phyloP scores from a whole-genome alignment of 2,113 vertebrate species.

The Eulacestoma nigropectus region DNA sequence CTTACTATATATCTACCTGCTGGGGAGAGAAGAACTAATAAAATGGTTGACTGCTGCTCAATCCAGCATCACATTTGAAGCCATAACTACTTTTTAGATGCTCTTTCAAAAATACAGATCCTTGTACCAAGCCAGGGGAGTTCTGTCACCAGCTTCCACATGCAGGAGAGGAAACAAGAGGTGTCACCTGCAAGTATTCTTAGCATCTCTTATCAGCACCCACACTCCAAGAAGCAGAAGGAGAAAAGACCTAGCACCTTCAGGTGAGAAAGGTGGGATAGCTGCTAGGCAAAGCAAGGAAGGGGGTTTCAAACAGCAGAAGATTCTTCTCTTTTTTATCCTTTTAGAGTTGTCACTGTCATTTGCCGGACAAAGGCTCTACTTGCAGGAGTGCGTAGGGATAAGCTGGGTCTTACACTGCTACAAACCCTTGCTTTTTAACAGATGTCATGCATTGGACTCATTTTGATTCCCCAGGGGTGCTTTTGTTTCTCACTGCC shows the following conservation, averaged over 20 bases:
- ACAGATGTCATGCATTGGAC: background rate
- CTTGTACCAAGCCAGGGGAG: background rate
- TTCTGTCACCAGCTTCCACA: background rate
- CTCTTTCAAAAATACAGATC: background rate
- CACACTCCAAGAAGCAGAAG: background rate
- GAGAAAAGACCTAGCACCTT: background rate
- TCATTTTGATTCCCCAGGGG: background rate
- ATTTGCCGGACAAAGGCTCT: background rate
- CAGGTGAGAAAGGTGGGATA: background rate
- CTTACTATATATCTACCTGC: background rate
- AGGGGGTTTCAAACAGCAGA: background rate
- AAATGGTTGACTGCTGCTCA: background rate
- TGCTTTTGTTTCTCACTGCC: background rate
- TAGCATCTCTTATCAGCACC: background rate
- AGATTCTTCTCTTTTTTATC: background rate
- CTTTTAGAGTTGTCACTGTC: background rate
- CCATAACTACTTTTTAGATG: background rate
- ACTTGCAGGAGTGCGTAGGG: background rate
- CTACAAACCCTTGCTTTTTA: background rate
- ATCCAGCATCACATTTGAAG: constrained; percentile 3
- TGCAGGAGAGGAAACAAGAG: background rate
- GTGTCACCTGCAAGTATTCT: background rate
- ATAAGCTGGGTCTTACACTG: background rate
- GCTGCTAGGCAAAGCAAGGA: background rate
- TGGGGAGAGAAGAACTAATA: background rate